phyloP scores from a whole-genome alignment of 92 coral and sea anemone species.

The Zoanthus gigantus region DNA sequence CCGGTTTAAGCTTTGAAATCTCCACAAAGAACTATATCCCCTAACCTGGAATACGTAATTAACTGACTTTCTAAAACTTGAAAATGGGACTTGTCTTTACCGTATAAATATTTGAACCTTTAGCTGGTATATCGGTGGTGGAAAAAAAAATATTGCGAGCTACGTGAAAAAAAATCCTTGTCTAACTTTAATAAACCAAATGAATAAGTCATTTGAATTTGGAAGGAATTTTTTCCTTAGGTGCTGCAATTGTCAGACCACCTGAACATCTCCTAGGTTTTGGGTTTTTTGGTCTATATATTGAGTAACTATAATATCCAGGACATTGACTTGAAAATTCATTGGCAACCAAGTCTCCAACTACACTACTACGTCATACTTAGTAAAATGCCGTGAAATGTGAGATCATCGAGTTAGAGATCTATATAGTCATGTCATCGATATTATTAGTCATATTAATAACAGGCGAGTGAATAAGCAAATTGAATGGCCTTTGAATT shows the following conservation, averaged over 20 bases:
- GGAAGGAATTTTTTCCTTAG: background rate
- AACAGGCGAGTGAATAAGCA: no score
- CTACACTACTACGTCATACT: no score
- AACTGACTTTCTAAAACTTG: background rate
- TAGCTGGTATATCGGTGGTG: background rate
- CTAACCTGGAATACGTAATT: background rate
- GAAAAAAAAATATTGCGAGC: background rate
- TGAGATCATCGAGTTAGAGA: no score
- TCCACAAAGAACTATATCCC: slow-evolving; percentile 2
- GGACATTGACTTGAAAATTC: no score
- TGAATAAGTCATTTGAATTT: background rate
- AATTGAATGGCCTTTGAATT: no score
- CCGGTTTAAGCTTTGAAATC: background rate
- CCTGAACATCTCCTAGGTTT: slow-evolving; percentile 1
- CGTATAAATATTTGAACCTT: background rate
- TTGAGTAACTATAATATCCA: background rate
- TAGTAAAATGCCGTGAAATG: no score
- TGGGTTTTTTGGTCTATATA: background rate
- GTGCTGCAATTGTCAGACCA: background rate
- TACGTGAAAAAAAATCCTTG: background rate
- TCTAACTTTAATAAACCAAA: background rate
- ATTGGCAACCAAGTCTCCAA: no score
- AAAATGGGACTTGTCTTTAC: background rate
- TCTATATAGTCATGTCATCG: no score
- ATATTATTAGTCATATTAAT: no score